Base-by-base conservation (phyloP, 2,888 invertebrate species). In the Ashinkailepas kermadecensis region DNA sequence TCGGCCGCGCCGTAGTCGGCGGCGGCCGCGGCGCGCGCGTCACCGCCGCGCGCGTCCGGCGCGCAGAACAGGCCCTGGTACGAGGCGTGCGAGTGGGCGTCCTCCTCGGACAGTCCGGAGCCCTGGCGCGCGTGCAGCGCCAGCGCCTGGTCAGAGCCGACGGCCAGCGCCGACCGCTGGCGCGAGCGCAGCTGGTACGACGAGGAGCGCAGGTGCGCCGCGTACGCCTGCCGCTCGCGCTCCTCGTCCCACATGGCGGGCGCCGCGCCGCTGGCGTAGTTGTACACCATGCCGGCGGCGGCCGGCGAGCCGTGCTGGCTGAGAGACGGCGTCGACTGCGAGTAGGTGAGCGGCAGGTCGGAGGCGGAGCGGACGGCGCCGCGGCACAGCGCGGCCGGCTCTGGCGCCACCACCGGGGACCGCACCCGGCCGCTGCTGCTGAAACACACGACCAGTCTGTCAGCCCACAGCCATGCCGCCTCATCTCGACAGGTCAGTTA, bases 261-360 rank as follows among this genome's bases (percentile, higher is more conserved):
- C 58, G 85, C 84, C 83, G 85, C 85, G 83, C 85, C 86, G 81
- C 83, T 83, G 65, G 84, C 84, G 25, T 82, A 80, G 70, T 82
- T 84, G 80, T 82, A 83, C 56, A 83, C 80, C 82, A 80, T 83
- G 74, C 65, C 79, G n/a, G 82, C 67, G 57, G 81, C 80, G 39
- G 86, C 86, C 81, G 87, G 86, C 83, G 87, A 86, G 83, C 85
- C 86, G 81, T 87, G 87, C 81, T 87, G 86, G 83, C 87, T 87
- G 54, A 84, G 84, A 82, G 84, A 85, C 82, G 85, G 85, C 81
- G 85, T 84, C 15, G 82, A 83, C 81, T 83, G 74, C 9, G 74
- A 83, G 80, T 83, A 83, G 39, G 84, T 82, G 79, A 82, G 81
- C 83, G 83, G 80, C 81, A 82, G 82, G 25, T 81, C 79, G 65